phyloP scores from a whole-genome alignment of 2,797 vertebrate genomes.

The Onychomys leucogaster region DNA sequence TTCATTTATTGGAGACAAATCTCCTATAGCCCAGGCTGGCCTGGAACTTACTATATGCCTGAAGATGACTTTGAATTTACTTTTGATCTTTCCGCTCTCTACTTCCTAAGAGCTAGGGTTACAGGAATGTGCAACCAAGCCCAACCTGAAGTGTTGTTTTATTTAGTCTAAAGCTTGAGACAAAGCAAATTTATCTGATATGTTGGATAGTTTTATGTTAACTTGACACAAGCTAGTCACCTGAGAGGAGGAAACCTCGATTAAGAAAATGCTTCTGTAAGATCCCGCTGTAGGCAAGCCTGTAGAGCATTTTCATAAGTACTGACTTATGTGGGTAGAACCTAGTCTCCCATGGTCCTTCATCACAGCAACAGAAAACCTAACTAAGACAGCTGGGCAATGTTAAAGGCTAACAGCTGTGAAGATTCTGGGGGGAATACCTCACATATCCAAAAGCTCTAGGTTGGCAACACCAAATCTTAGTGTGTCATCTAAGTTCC shows the following conservation, averaged over 20 bases:
- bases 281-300: neutral
- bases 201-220: neutral
- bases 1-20: neutral
- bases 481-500: neutral
- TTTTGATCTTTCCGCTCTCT: neutral
- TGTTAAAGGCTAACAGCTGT: neutral
- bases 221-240: neutral
- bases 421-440: neutral
- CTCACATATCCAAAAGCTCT: neutral
- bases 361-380: neutral
- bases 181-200: neutral
- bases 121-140: neutral
- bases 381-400: neutral
- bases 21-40: neutral
- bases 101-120: neutral
- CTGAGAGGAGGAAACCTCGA: neutral
- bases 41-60: neutral
- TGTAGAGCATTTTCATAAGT: neutral
- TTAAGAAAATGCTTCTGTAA: neutral
- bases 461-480: neutral
- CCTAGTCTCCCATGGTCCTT: neutral
- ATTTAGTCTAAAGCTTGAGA: conserved; percentile 13
- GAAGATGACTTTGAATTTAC: neutral
- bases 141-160: neutral
- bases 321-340: neutral